Conservation (phyloP, 2,888 invertebrate species). For the Apotomis capreana region DNA sequence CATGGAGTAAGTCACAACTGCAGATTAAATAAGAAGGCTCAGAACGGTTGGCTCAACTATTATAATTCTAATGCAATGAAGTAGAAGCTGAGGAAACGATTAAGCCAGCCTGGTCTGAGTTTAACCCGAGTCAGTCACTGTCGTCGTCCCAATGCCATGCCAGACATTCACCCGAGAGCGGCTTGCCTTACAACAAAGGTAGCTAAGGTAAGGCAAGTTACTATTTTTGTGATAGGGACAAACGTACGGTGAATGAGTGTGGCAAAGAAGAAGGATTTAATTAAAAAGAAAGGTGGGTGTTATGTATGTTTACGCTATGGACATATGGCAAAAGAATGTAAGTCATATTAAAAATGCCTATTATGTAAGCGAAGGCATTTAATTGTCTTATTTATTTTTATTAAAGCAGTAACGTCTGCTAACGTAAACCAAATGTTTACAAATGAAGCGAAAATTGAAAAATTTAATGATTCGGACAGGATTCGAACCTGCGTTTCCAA, state of each 20-base stretch:
- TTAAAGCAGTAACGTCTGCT: too few species aligned
- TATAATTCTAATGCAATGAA: not conserved
- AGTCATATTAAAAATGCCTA: too few species aligned
- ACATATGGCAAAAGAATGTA: too few species aligned
- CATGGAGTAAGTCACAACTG: not conserved
- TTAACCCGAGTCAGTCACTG: not conserved
- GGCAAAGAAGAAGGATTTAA: not conserved
- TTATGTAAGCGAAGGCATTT: too few species aligned
- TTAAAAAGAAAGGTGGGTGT: too few species aligned
- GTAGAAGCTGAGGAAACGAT: constrained; percentile 1
- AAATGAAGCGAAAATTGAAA: too few species aligned
- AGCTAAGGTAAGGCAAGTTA: not conserved
- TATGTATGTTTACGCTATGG: too few species aligned
- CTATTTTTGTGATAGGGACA: not conserved
- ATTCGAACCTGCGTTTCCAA: too few species aligned
- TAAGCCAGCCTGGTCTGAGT: constrained; percentile 1
- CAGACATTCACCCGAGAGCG: not conserved
- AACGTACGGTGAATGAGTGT: not conserved
- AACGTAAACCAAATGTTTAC: too few species aligned
- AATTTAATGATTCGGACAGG: too few species aligned
- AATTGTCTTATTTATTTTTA: too few species aligned
- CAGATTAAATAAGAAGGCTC: constrained; percentile 7
- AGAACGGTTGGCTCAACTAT: not conserved
- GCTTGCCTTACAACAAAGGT: not conserved
- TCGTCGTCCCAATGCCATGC: not conserved